phyloP scores from a whole-genome alignment of 2,113 vertebrate species.

The Limnothrissa miodon region DNA sequence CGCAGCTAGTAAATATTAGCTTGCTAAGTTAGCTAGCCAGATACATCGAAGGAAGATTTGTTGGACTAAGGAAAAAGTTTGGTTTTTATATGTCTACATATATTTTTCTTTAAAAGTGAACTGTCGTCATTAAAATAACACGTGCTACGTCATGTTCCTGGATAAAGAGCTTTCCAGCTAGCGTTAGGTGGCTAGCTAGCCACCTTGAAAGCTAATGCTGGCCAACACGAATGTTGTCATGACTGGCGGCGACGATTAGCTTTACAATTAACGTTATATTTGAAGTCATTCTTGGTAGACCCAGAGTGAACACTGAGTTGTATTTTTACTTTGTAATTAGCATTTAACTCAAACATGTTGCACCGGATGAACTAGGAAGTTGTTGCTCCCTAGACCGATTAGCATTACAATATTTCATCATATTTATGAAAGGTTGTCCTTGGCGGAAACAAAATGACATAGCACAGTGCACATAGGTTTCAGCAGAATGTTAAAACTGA shows the following conservation, averaged over 20 bases:
- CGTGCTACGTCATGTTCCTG: not conserved
- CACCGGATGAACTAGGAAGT: not conserved
- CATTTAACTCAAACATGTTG: not conserved
- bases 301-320: not conserved
- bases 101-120: not conserved
- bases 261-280: not conserved
- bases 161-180: not conserved
- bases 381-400: not conserved
- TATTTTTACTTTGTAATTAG: not conserved
- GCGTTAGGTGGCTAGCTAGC: not conserved
- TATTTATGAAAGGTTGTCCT: not conserved
- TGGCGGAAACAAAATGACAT: not conserved
- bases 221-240: not conserved
- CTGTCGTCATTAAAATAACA: not conserved
- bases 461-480: no score
- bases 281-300: not conserved
- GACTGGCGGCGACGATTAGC: not conserved
- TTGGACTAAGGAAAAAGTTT: not conserved
- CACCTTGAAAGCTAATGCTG: not conserved
- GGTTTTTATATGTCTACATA: not conserved
- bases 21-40: not conserved
- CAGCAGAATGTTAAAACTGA: no score
- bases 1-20: slow-evolving; percentile 17
- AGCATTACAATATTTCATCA: not conserved
- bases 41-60: not conserved